phyloP scores from a whole-genome alignment of 2,113 vertebrate genomes.

The Melanostigma gelatinosum region DNA sequence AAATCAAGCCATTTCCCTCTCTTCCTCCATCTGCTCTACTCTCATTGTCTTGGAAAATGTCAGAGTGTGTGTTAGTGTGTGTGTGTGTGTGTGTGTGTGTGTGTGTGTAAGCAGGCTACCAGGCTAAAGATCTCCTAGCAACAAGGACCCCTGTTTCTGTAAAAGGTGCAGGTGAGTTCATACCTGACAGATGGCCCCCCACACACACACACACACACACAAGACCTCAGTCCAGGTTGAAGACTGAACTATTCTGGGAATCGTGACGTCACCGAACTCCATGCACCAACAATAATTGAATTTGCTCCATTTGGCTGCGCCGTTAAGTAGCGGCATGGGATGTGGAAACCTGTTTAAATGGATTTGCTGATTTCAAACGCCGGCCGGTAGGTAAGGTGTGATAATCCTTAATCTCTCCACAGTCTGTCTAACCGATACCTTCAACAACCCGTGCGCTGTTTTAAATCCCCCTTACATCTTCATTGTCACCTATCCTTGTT shows the following conservation, averaged over 20 bases:
- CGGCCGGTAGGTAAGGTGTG: not conserved
- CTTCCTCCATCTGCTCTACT: not conserved
- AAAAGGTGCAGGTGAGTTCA: conserved; percentile 57
- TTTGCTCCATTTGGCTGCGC: not conserved
- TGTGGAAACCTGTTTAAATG: not conserved
- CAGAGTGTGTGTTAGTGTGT: not conserved
- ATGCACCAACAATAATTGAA: not conserved
- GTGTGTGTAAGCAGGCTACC: not conserved
- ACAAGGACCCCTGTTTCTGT: conserved; percentile 54
- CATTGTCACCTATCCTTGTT: too few species aligned
- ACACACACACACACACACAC: conserved; percentile 28
- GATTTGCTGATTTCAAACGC: not conserved
- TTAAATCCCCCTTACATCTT: too few species aligned
- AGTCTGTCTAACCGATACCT: not conserved
- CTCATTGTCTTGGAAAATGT: conserved; percentile 57
- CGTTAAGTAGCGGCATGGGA: too few species aligned
- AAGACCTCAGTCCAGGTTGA: not conserved
- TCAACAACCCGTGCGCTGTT: too few species aligned
- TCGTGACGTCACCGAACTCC: not conserved
- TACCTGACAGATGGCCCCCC: conserved; percentile 64
- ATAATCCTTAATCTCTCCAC: not conserved
- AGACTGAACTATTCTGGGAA: not conserved
- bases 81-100: not conserved
- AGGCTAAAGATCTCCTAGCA: conserved; percentile 67
- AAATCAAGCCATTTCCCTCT: not conserved